Base-by-base conservation (phyloP, 23 tunicate genomes). In the Ciona savignyi region DNA sequence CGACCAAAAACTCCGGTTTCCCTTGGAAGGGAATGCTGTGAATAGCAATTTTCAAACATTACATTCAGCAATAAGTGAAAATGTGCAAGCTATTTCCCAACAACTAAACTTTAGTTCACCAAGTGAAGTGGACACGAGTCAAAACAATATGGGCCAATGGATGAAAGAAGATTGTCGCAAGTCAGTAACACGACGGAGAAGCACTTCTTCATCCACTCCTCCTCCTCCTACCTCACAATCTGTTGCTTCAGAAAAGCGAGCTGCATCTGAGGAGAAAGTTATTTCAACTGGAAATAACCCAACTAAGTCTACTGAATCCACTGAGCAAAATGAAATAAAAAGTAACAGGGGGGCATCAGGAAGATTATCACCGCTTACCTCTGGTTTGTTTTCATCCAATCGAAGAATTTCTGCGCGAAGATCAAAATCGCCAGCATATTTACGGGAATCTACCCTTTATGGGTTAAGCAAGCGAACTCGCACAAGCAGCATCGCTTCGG, bases 351-450 rank as follows among this genome's bases (percentile, higher is more conserved):
- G 29, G 25, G n/a, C n/a, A n/a, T 24, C 76, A 2, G 76, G 76
- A 24, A 72, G 76, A 35, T 26, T 65, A 56, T 28, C 60, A 3
- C 84, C 70, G 32, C 74, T 77, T 77, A 70, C 73, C 25, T n/a
- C 73, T 0, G 85, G 72, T 4, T 32, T 75, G n/a, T 76, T 71
- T 67, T 67, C 87, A 2, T 30, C 80, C 30, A 56, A 35, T 27
- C 70, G 96, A 24, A 65, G 96, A 31, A 82, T 76, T 2, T 88
- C 96, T 15, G 65, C 74, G 25, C 87, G 96, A 1, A 74, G 87
- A 11, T 88, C 96, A 0, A 88, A 82, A 73, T 88, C 96, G 1
- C 96, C 96, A 25, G 96, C 87, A 6, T 87, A 80, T 71, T 74
- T 80, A 20, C 70, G 51, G 20, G 93, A 86, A 23, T 79, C 83